phyloP scores from a whole-genome alignment of 2,113 vertebrate genomes.

The Pongo abelii region DNA sequence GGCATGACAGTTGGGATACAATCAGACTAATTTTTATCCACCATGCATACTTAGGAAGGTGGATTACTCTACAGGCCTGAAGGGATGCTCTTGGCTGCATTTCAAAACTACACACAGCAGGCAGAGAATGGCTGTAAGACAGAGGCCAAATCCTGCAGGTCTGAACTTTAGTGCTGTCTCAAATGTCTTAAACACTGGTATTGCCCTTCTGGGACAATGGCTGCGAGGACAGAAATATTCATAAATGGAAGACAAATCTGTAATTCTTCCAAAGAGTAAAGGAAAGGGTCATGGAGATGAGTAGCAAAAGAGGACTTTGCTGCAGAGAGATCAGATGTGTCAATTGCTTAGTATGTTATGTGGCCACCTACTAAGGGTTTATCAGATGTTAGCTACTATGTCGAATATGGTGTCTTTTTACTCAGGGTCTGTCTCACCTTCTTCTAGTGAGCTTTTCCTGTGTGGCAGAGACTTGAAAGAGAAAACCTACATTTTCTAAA shows the following conservation, averaged over 20 bases:
- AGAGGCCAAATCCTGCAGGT: neutral
- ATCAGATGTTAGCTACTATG: neutral
- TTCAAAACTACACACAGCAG: neutral
- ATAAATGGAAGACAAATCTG: neutral
- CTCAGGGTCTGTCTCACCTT: neutral
- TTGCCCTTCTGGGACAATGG: neutral
- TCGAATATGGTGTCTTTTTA: neutral
- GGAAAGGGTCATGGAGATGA: neutral
- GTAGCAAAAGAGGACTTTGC: neutral
- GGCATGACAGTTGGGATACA: constrained; percentile 22
- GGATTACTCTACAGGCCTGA: neutral
- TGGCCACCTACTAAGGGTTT: neutral
- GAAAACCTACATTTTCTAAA: neutral
- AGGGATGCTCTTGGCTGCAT: neutral
- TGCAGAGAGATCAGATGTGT: neutral
- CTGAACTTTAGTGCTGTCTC: neutral
- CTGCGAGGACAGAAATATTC: neutral
- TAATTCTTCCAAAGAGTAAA: neutral
- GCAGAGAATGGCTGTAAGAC: neutral
- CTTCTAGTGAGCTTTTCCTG: neutral
- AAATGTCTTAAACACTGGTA: neutral
- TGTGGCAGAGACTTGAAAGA: neutral
- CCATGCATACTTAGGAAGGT: neutral
- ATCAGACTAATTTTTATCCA: constrained; percentile 14
- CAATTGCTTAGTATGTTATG: neutral